Conservation (phyloP, 2,888 invertebrate genomes). For the Prostheceraeus crozeri region DNA sequence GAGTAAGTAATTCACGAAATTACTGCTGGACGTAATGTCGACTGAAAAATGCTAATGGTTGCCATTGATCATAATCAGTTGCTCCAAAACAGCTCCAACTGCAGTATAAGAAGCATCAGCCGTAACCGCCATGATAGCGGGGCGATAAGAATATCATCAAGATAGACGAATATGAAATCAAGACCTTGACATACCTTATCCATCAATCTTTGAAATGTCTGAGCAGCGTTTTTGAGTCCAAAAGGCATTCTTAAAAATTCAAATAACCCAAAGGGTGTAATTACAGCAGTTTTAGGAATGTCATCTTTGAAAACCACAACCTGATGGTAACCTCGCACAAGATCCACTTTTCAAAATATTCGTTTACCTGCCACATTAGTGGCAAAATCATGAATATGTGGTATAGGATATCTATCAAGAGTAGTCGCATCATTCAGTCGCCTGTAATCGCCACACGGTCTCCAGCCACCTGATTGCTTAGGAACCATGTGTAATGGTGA, state of each 20-base stretch:
- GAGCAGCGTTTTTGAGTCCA: conserved; percentile 29
- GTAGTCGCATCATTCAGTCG: too few species aligned
- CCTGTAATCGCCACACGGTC: too few species aligned
- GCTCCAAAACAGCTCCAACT: conserved; percentile 25
- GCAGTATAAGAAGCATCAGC: conserved; percentile 24
- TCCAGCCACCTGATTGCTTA: too few species aligned
- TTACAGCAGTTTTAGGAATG: conserved; percentile 29
- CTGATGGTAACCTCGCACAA: conserved; percentile 32
- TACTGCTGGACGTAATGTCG: conserved; percentile 21
- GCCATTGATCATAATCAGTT: conserved; percentile 31
- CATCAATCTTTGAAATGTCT: conserved; percentile 30
- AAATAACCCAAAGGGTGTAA: conserved; percentile 33
- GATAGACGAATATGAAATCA: neutral
- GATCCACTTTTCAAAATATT: too few species aligned
- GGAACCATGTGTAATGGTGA: too few species aligned
- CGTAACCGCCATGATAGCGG: neutral
- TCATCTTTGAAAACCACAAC: conserved; percentile 25
- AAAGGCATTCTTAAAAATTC: conserved; percentile 31
- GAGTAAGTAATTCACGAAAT: conserved; percentile 12
- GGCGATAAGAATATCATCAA: conserved; percentile 16
- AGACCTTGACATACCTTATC: conserved; percentile 5
- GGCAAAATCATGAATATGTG: too few species aligned
- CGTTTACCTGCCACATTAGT: too few species aligned
- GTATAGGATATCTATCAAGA: too few species aligned
- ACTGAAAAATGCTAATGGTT: conserved; percentile 39